These are phyloP conservation scores for Megathymus violae DNA, from an alignment of 1,140 invertebrate genomes.

Conservation along the genomic window DNA sequence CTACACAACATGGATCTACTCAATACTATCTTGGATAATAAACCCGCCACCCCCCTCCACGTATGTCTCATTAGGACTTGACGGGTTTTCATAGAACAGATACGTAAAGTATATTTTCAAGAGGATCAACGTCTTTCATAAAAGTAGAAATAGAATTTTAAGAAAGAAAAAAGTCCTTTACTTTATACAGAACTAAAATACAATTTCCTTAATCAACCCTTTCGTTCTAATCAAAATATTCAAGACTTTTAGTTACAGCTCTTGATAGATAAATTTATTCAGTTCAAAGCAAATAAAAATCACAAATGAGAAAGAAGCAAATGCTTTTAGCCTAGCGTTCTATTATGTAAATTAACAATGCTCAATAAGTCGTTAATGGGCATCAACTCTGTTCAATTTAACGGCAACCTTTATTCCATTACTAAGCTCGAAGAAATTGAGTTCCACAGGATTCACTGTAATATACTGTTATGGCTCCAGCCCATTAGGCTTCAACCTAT, in stretches of 20 bases:
- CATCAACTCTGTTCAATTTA: not conserved
- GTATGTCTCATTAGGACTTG: no score
- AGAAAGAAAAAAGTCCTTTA: not conserved
- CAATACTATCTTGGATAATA: no score
- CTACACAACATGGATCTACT: no score
- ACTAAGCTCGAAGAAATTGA: not conserved
- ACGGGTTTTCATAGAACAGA: no score
- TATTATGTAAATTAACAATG: not conserved
- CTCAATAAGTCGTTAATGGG: not conserved
- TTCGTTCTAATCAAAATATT: not conserved
- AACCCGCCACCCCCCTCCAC: no score
- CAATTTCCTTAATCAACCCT: not conserved
- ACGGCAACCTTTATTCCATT: not conserved
- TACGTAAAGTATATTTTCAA: not conserved
- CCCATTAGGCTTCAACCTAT: no score
- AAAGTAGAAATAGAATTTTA: not conserved
- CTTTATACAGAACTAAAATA: not conserved
- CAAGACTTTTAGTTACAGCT: not conserved
- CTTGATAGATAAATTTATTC: not conserved
- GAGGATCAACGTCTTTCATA: not conserved
- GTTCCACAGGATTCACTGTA: no score
- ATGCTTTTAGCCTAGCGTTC: not conserved
- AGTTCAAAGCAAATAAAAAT: conserved; percentile 4
- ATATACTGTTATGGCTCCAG: no score
- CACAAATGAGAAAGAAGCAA: conserved; percentile 1